phyloP scores from a whole-genome alignment of 2,113 vertebrate species.

The Nannospalax galili region DNA sequence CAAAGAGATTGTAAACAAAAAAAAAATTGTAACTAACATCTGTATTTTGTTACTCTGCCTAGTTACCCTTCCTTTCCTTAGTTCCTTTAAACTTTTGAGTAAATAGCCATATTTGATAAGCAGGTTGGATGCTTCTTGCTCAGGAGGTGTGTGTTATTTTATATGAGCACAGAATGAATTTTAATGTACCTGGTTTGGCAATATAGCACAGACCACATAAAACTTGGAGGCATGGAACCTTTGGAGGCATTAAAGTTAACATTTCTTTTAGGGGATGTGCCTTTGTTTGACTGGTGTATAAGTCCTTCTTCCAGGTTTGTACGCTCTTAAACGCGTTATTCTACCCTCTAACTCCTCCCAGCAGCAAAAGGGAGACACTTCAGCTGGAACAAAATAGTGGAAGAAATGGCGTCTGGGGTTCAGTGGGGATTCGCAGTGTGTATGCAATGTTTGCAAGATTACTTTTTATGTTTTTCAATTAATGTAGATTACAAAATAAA shows the following conservation, averaged over 20 bases:
- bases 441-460: slow-evolving; percentile 86
- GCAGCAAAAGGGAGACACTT: slow-evolving; percentile 84
- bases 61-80: slow-evolving; percentile 82
- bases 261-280: slow-evolving; percentile 82
- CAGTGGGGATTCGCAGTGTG: slow-evolving; percentile 82
- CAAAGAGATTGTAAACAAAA: slow-evolving; percentile 68
- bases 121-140: slow-evolving; percentile 82
- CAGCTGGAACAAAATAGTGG: slow-evolving; percentile 85
- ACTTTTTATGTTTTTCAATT: slow-evolving; percentile 82
- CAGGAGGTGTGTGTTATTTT: slow-evolving; percentile 78
- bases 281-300: slow-evolving; percentile 83
- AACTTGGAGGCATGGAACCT: slow-evolving; percentile 68
- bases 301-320: slow-evolving; percentile 88
- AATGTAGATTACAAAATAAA: slow-evolving; percentile 74
- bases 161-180: slow-evolving; percentile 73
- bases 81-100: slow-evolving; percentile 78
- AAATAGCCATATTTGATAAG: slow-evolving; percentile 78
- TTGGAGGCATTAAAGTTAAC: slow-evolving; percentile 81
- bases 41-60: slow-evolving; percentile 74
- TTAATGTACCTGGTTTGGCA: slow-evolving; percentile 77
- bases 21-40: slow-evolving; percentile 50
- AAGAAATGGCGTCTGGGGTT: slow-evolving; percentile 87
- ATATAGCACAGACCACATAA: slow-evolving; percentile 65
- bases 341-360: slow-evolving; percentile 81
- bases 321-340: slow-evolving; percentile 83